Conservation (phyloP, 2,888 invertebrate species). For the Cephus nigrinus region DNA sequence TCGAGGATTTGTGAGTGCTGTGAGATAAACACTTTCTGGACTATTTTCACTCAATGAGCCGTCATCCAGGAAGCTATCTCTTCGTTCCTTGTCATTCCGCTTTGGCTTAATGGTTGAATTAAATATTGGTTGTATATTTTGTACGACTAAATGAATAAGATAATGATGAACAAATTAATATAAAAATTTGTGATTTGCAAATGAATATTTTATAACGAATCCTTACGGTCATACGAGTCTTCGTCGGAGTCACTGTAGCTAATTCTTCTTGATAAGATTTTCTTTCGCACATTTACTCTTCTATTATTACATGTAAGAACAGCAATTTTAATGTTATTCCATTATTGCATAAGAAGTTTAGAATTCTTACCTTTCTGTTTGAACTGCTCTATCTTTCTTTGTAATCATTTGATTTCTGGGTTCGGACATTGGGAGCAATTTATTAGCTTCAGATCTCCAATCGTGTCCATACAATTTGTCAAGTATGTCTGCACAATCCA, state of each 20-base stretch:
- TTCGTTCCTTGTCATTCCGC: conserved; percentile 20
- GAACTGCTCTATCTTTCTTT: conserved; percentile 40
- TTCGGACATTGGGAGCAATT: conserved; percentile 45
- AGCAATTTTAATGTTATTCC: background rate
- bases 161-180: background rate
- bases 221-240: background rate
- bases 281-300: background rate
- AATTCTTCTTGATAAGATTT: background rate
- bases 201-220: background rate
- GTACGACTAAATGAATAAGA: background rate
- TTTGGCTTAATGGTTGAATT: conserved; percentile 27
- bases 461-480: conserved; percentile 70
- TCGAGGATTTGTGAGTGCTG: conserved; percentile 52
- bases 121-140: conserved; percentile 24
- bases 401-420: conserved; percentile 37
- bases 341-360: background rate
- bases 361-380: conserved; percentile 50
- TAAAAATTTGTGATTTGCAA: background rate
- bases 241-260: conserved; percentile 34
- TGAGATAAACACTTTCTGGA: conserved; percentile 51
- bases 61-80: conserved; percentile 54
- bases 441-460: conserved; percentile 67
- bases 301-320: background rate
- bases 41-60: conserved; percentile 14
- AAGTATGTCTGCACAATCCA: conserved; percentile 57